phyloP scores from a whole-genome alignment of 2,888 invertebrate genomes.

The Leucoma salicis region DNA sequence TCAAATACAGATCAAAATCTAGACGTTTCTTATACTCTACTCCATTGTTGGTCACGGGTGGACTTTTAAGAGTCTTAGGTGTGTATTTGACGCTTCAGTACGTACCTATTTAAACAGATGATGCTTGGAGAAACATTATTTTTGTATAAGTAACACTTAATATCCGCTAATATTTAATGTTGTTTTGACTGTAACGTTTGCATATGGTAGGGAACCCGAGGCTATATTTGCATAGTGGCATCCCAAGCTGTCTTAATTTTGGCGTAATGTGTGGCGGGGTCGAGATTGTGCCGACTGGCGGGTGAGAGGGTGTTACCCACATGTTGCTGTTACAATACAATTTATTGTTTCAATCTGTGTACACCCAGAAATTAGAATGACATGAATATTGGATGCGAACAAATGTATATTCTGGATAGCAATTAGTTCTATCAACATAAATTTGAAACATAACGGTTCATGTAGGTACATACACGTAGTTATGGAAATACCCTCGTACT shows the following conservation, averaged over 20 bases:
- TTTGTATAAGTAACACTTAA: conserved; percentile 26
- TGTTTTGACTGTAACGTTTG: conserved; percentile 17
- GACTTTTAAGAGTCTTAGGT: no score
- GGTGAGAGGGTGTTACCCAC: conserved; percentile 46
- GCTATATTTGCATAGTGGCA: conserved; percentile 72
- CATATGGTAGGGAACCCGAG: conserved; percentile 29
- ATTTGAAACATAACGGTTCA: conserved; percentile 2
- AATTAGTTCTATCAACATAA: conserved; percentile 14
- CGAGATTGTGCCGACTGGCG: conserved; percentile 35
- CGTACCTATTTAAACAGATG: no score
- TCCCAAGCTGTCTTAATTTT: conserved; percentile 78
- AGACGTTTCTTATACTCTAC: no score
- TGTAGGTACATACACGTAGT: no score
- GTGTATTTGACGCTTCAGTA: no score
- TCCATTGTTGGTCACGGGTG: no score
- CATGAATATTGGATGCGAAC: conserved; percentile 49
- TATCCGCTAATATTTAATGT: no score
- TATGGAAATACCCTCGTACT: no score
- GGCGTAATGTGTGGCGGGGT: conserved; percentile 58
- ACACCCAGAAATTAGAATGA: conserved; percentile 49
- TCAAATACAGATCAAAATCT: no score
- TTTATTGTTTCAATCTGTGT: conserved; percentile 70
- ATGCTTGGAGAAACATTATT: no score
- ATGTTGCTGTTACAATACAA: conserved; percentile 67
- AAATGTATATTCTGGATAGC: conserved; percentile 32